Conservation (phyloP, 2,888 invertebrate genomes). For the Azorinus chamasolen region DNA sequence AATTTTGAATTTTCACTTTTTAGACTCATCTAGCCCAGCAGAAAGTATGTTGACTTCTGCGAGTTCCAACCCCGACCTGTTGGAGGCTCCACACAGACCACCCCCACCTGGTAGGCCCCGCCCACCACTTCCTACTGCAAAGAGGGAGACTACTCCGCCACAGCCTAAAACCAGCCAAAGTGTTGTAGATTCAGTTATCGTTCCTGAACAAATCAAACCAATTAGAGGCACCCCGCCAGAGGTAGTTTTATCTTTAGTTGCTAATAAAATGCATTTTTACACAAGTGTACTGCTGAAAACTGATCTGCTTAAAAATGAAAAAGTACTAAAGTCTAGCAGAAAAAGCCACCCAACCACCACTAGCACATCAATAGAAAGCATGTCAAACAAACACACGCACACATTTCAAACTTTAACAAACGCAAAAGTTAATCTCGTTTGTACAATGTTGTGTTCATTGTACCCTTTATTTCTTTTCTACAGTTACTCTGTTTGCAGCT, state of each 20-base stretch:
- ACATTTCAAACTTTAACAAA: no score
- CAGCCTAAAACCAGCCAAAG: neutral
- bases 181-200: constrained; percentile 46
- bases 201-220: constrained; percentile 50
- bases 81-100: constrained; percentile 53
- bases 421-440: no score
- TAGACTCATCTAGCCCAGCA: constrained; percentile 78
- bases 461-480: no score
- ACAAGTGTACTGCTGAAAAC: no score
- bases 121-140: constrained; percentile 14
- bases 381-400: no score
- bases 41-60: constrained; percentile 51
- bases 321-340: no score
- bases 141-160: constrained; percentile 18
- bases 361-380: no score
- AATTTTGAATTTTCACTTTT: no score
- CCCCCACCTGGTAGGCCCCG: constrained; percentile 53
- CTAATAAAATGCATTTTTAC: neutral
- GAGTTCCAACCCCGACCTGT: neutral
- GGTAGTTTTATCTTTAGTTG: constrained; percentile 2
- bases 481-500: no score
- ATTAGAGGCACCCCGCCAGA: constrained; percentile 64
- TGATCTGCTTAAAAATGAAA: no score
- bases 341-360: no score
- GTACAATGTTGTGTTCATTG: no score